Conservation (phyloP, 2,888 invertebrate species). For the Lathronympha strigana region DNA sequence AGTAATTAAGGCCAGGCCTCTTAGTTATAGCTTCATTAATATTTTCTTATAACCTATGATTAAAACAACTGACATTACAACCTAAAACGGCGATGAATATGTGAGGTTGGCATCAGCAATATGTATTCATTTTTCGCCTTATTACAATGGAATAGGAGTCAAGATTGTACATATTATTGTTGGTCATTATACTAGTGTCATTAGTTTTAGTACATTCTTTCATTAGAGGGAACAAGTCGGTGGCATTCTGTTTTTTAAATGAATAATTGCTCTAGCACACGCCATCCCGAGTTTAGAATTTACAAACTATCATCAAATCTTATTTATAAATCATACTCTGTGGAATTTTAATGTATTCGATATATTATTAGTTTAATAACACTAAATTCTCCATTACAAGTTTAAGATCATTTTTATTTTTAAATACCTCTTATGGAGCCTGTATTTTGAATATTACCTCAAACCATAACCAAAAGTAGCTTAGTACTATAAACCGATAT, state of each 20-base stretch:
- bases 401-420: neutral
- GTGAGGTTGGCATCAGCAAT: neutral
- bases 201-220: constrained; percentile 3
- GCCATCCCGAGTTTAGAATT: constrained; percentile 18
- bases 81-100: neutral
- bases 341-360: constrained; percentile 16
- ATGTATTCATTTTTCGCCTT: neutral
- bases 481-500: too few relatives aligned
- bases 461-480: too few relatives aligned
- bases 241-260: constrained; percentile 35
- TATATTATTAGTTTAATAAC: constrained; percentile 8
- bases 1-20: constrained; percentile 40
- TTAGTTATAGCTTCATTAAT: constrained; percentile 41
- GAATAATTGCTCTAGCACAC: constrained; percentile 29
- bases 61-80: constrained; percentile 15
- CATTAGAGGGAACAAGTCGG: constrained; percentile 11
- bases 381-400: neutral
- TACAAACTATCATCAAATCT: constrained; percentile 4
- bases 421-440: too few relatives aligned
- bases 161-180: neutral
- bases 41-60: constrained; percentile 38
- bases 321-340: constrained; percentile 24
- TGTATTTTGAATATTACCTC: too few relatives aligned
- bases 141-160: neutral
- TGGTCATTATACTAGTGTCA: neutral